phyloP scores from a whole-genome alignment of 2,888 invertebrate genomes.

The Aporophyla nigra region DNA sequence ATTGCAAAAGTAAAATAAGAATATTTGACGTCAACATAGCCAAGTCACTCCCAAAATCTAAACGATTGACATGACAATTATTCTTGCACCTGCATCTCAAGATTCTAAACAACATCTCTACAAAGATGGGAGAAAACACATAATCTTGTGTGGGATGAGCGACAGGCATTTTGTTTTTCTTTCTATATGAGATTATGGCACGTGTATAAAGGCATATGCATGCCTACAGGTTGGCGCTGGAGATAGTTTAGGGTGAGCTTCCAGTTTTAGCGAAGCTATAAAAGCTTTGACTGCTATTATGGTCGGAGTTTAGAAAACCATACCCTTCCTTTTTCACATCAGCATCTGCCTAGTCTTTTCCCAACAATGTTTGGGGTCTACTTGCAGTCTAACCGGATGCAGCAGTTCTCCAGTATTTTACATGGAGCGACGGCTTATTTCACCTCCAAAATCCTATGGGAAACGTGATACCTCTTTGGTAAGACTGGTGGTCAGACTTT shows the following conservation, averaged over 20 bases:
- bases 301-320: not conserved
- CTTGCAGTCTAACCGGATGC: too few species aligned
- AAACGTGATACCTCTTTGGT: too few species aligned
- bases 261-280: not conserved
- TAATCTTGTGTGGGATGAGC: constrained; percentile 16
- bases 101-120: not conserved
- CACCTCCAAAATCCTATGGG: too few species aligned
- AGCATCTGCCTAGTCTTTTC: too few species aligned
- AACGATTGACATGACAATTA: not conserved
- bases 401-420: too few species aligned
- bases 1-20: too few species aligned
- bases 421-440: too few species aligned
- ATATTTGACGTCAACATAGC: too few species aligned
- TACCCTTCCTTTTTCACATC: too few species aligned
- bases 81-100: not conserved
- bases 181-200: constrained; percentile 25
- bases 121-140: not conserved
- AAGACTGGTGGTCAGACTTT: too few species aligned
- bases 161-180: constrained; percentile 35
- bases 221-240: not conserved
- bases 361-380: too few species aligned
- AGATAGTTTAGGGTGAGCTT: not conserved
- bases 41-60: not conserved
- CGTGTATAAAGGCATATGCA: constrained; percentile 16
- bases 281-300: not conserved